Evolutionary conservation across 2,113 vertebrate species (phyloP), one percentile per base, ranked within the genome.

Genomic region (Suncus etruscus): DNA sequence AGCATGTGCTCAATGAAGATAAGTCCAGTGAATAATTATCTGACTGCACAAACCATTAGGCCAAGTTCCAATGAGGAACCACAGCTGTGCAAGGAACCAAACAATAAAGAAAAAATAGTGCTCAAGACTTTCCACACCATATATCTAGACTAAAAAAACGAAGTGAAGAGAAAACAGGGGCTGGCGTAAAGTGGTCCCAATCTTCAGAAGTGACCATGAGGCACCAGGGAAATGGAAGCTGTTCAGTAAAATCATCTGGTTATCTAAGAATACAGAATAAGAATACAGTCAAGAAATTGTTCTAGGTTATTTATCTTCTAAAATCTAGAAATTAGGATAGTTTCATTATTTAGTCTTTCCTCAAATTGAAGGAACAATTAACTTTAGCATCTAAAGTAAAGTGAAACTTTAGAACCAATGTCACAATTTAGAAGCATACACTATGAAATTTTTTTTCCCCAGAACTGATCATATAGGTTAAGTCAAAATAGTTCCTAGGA

Each of bases 1-100:
- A 87, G 81, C 85, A 95, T 95, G 87, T 95, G 92, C 87, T 92
- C 90, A 87, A 20, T 89, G 70, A 84, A 92, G 92, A 94, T 96
- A 95, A 88, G 66, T 90, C 77, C 29, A 70, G 31, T 94, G 87
- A 94, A 85, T 91, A 87, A 95, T 96, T 92, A 85, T 89, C 51
- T 87, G 74, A 89, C 70, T 94, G 50, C 89, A 87, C 72, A 92
- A 92, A 79, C 82, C 85, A 95, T 95, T 91, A 96, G 91, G 94
- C 91, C 47, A 83, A 70, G 39, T n/a, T 92, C 81, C 84, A 96
- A 0, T 51, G 78, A 95, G 73, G 75, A 79, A 76, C 58, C 83
- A 85, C 89, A 93, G 82, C 89, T 91, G 89, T 91, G 75, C 85
- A 69, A 4, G 39, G 25, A 78, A 68, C 66, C 39, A 85, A 74